These are phyloP conservation scores for Agrotis exclamationis DNA, from an alignment of 2,888 invertebrate genomes.

Conservation along the genomic window DNA sequence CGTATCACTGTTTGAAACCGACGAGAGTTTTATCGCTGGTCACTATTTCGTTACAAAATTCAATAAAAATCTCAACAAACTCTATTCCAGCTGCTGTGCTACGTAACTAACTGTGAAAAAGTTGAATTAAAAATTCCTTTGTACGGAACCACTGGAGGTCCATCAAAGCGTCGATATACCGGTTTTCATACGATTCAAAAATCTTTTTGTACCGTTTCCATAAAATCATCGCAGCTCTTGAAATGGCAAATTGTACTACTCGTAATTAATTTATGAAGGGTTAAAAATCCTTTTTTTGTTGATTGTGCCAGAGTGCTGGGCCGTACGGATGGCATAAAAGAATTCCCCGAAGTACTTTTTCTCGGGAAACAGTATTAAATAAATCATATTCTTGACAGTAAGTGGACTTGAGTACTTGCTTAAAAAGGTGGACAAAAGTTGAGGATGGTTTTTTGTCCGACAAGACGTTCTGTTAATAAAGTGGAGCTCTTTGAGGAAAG, in stretches of 20 bases:
- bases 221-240: conserved; percentile 36
- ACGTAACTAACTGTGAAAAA: conserved; percentile 63
- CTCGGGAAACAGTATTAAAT: conserved; percentile 10
- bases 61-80: conserved; percentile 56
- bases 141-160: conserved; percentile 38
- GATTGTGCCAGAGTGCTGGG: conserved; percentile 22
- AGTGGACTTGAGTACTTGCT: conserved; percentile 25
- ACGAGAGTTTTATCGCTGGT: conserved; percentile 10
- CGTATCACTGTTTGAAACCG: conserved; percentile 31
- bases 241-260: conserved; percentile 34
- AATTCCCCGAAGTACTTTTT: conserved; percentile 7
- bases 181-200: conserved; percentile 45
- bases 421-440: conserved; percentile 30
- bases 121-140: conserved; percentile 64
- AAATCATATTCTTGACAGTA: conserved; percentile 27
- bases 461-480: conserved; percentile 17
- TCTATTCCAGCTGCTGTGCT: conserved; percentile 39
- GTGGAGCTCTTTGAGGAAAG: conserved; percentile 5
- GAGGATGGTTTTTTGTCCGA: conserved; percentile 9
- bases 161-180: conserved; percentile 53
- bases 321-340: conserved; percentile 6
- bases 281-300: conserved; percentile 39
- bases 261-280: conserved; percentile 56
- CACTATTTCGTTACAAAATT: conserved; percentile 56
- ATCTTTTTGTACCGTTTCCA: conserved; percentile 50